Evolutionary conservation across 2,113 vertebrate species (phyloP), one percentile per base, ranked within the genome.

Genomic region (Tenrec ecaudatus): DNA sequence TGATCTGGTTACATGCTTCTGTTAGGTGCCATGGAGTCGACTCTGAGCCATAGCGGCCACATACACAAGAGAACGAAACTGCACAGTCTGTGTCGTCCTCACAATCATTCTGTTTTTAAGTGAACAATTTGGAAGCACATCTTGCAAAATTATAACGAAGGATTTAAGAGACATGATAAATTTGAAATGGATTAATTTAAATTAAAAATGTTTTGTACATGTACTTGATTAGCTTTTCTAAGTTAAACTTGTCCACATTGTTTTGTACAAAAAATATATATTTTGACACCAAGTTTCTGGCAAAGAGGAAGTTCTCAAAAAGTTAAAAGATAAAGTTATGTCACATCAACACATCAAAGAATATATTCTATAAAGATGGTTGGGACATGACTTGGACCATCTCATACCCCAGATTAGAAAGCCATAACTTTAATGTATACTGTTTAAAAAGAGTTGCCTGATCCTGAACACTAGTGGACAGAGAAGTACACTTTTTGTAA

Each of bases 201-300:
- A 68, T 40, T 75, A 68, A 79, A 81, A 81, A 60, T 0, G 36
- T 43, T 95, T 23, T 92, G 11, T 68, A 86, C 17, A 40, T 64
- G 93, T 16, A n/a, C 90, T 93, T 83, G 22, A 90, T 4, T 93
- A 47, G 71, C 62, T 91, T 88, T n/a, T 71, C 27, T 87, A 36
- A n/a, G 15, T 77, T 80, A 75, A 75, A 75, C 83, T 79, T 87
- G 60, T 88, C 88, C 88, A 2, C 36, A 29, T 87, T 90, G 40
- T 29, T 83, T 8, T 53, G 11, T 14, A 53, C 47, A 64, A 82
- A 86, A 23, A n/a, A n/a, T n/a, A 82, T 88, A 47, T 91, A 47
- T 82, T 23, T 3, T 92, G 43, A 76, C 16, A 76, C 76, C 58
- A 40, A 76, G 23, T 80, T 92, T 82, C 22, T 94, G n/a, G 80